Evolutionary conservation across 2,113 vertebrate species (phyloP), one percentile per base, ranked within the genome.

Genomic region (Halcyon senegalensis): DNA sequence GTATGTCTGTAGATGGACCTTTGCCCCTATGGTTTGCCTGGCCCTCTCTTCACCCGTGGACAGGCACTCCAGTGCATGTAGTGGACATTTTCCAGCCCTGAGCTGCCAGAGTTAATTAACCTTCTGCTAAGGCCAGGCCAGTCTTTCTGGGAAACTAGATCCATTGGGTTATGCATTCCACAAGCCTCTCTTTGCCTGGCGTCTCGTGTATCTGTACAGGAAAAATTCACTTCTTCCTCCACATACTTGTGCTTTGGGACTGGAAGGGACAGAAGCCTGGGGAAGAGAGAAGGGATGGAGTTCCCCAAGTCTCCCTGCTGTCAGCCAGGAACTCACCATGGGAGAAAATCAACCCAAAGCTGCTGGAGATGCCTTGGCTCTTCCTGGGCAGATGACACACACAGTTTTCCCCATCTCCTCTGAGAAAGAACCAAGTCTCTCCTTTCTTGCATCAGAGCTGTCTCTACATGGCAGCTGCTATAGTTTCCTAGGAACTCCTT

Each of bases 101-200:
- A 95, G 87, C 96, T 96, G 96, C 94, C 96, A 94, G 84, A 97
- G 48, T 96, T 95, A 96, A 97, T 96, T 97, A 96, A 95, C 93
- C 91, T 86, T 92, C 87, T 70, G 66, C 81, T 97, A 87, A 84
- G 91, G 77, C 94, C 58, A 69, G 91, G 50, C 94, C 84, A 89
- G 74, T 87, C 89, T 91, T 97, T 97, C 95, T 97, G 95, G 92
- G 96, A 96, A 96, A 96, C 84, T 35, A 80, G 81, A 96, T 96
- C 94, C 89, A 96, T 37, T 91, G 90, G 87, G 37, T 43, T 96
- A 55, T 74, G 63, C 96, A 96, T 97, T 95, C 93, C 96, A 93
- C 67, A 94, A 91, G 59, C n/a, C 51, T 73, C 84, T 66, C 48
- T 78, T 94, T 95, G 91, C 91, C 67, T 83, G 70, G 62, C 12